A percentile compares a stretch with the other conserved stretches of the same genome.
phyloP scores from a whole-genome alignment of 2,797 vertebrate species.

The Etheostoma nigrum region DNA sequence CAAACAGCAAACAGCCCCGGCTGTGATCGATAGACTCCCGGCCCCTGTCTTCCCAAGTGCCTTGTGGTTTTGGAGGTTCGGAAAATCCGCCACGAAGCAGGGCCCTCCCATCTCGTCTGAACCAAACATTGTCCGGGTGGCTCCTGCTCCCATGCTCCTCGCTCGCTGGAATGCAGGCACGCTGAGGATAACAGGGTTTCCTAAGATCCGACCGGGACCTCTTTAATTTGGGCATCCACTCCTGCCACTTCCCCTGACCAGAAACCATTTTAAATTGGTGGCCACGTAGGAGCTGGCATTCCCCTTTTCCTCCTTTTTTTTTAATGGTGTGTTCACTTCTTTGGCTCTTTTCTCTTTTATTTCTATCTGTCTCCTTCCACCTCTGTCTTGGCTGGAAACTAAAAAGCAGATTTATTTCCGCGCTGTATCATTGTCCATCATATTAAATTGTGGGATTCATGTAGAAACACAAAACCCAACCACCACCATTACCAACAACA shows the following conservation, averaged over 20 bases:
- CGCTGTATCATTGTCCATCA: conserved; percentile 62
- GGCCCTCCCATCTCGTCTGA: conserved; percentile 79
- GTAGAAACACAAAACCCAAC: conserved; percentile 40
- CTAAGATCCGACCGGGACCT: conserved; percentile 73
- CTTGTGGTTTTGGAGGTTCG: conserved; percentile 78
- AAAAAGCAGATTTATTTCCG: conserved; percentile 62
- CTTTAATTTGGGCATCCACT: conserved; percentile 84
- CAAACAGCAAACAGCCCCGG: conserved; percentile 66
- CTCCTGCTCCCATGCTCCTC: conserved; percentile 73
- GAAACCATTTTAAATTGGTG: conserved; percentile 80
- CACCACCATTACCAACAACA: conserved; percentile 2
- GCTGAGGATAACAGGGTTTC: conserved; percentile 79
- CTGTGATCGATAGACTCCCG: conserved; percentile 68
- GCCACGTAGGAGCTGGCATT: conserved; percentile 78
- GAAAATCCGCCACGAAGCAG: conserved; percentile 76
- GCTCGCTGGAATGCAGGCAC: conserved; percentile 69
- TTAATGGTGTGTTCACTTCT: conserved; percentile 70
- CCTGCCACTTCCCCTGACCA: conserved; percentile 83
- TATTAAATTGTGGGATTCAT: conserved; percentile 54
- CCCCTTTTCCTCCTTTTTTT: conserved; percentile 71
- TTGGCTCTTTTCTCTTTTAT: conserved; percentile 50
- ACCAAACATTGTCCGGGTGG: conserved; percentile 74
- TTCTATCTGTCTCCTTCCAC: conserved; percentile 66
- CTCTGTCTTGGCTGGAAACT: conserved; percentile 57
- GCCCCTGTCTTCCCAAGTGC: conserved; percentile 65